Conservation (phyloP, 2,113 vertebrate genomes). For the Fukomys damarensis region DNA sequence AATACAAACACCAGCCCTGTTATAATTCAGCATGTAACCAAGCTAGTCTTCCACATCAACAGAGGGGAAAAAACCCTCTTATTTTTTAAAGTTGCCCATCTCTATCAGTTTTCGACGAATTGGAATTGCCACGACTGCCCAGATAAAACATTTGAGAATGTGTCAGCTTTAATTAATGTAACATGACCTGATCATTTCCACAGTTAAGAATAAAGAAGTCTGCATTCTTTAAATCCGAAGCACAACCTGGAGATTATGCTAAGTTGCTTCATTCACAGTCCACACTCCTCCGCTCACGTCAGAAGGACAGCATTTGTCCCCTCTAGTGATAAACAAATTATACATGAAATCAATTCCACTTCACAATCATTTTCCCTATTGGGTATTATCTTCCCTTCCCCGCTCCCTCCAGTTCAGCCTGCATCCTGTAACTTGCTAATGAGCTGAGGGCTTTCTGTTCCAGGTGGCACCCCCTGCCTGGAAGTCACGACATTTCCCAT, state of each 20-base stretch:
- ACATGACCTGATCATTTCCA: constrained; percentile 88
- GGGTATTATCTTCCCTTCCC: constrained; percentile 89
- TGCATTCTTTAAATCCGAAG: constrained; percentile 85
- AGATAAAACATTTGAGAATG: constrained; percentile 88
- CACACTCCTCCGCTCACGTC: constrained; percentile 88
- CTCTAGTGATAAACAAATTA: constrained; percentile 94
- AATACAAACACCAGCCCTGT: constrained; percentile 73
- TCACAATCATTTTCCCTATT: constrained; percentile 92
- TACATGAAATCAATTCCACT: constrained; percentile 94
- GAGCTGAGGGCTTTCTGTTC: constrained; percentile 91
- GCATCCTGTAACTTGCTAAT: constrained; percentile 92
- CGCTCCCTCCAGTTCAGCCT: constrained; percentile 88
- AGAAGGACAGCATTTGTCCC: constrained; percentile 91
- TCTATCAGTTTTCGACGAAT: constrained; percentile 77
- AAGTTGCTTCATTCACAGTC: constrained; percentile 91
- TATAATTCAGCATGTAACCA: constrained; percentile 77
- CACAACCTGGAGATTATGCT: constrained; percentile 92
- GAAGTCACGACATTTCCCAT: constrained; percentile 91
- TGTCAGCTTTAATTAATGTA: constrained; percentile 90
- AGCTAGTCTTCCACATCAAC: constrained; percentile 68
- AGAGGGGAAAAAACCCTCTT: background rate
- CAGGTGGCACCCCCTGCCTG: constrained; percentile 92
- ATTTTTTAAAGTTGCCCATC: constrained; percentile 78
- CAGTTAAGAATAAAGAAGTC: constrained; percentile 88
- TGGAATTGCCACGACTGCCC: constrained; percentile 84